A percentile compares a stretch with the other conserved stretches of the same genome.
Evolutionary conservation across 2,888 invertebrate species (phyloP).

Genomic region (Smittia aterrima): DNA sequence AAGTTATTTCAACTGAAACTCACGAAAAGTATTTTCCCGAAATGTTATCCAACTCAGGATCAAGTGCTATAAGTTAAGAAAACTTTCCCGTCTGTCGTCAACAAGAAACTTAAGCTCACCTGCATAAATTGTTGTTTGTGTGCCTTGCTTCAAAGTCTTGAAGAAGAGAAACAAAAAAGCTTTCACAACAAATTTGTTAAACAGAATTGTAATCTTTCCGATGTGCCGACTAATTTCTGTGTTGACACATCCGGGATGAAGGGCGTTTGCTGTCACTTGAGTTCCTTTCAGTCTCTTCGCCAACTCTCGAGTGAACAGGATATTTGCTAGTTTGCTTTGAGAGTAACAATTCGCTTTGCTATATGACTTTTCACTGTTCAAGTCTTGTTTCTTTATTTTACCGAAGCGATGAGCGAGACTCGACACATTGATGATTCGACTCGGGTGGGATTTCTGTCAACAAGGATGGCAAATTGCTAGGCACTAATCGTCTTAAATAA

Average conservation of each 20-base stretch:
- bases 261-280: constrained; percentile 69
- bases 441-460: constrained; percentile 59
- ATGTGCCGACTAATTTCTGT: constrained; percentile 71
- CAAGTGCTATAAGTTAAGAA: constrained; percentile 50
- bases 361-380: constrained; percentile 65
- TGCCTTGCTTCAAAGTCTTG: constrained; percentile 47
- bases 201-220: constrained; percentile 49
- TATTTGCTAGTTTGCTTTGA: constrained; percentile 78
- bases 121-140: constrained; percentile 64
- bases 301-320: constrained; percentile 71
- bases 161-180: not conserved
- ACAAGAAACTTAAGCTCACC: constrained; percentile 45
- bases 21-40: constrained; percentile 61
- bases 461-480: constrained; percentile 17
- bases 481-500: too few relatives aligned
- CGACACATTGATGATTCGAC: constrained; percentile 71
- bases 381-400: constrained; percentile 65
- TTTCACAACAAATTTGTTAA: too few relatives aligned
- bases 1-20: not conserved
- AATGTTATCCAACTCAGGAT: constrained; percentile 60
- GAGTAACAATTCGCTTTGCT: constrained; percentile 65
- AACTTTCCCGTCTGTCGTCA: too few relatives aligned
- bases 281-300: constrained; percentile 63
- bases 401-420: constrained; percentile 66
- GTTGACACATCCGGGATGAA: constrained; percentile 77